Evolutionary conservation across 2,888 invertebrate genomes (phyloP), one percentile per base, ranked within the genome.

Genomic region (Diarsia rubi): DNA sequence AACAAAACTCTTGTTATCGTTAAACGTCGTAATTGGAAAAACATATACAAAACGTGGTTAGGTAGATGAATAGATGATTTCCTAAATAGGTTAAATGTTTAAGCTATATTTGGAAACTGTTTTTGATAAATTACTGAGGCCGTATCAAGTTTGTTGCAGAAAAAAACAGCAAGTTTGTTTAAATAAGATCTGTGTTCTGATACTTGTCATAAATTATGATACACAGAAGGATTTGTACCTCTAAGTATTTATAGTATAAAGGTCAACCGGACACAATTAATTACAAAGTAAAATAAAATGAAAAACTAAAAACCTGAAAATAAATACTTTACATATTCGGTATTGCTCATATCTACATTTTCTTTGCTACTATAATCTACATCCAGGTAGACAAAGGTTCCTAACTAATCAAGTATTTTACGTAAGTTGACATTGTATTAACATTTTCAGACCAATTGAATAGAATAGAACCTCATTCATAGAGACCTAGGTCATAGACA

Each of bases 1-100:
- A 81, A 85, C 79, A 69, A 75, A 79, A 75, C 67, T 67, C 75
- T 79, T 52, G 85, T 85, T 85, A 83, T 63, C 16, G n/a, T 69
- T 65, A 69, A 37, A 27, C 54, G 31, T 69, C 60, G 8, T 80
- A 75, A 79, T 78, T 79, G 66, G 57, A 68, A 75, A 70, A 54
- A 59, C 21, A 83, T 21, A 78, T 62, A 59, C 44, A 60, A 69
- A 24, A 16, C 37, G 12, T 52, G 37, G 21, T 9, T 24, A 57
- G 57, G n/a, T 21, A 27, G 57, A 21, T 45, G 45, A 31, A 70
- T 65, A 57, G 31, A 42, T 69, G 47, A 68, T 75, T 69, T 24
- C 59, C 49, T 49, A 59, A 75, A 75, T 75, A 59, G 21, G 68
- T 44, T 47, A n/a, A 11, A 24, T 21, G 14, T 44, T 44, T 1